A percentile compares a stretch with the other conserved stretches of the same genome.
Evolutionary conservation across 2,113 vertebrate genomes (phyloP).

Genomic region (Esox niger): DNA sequence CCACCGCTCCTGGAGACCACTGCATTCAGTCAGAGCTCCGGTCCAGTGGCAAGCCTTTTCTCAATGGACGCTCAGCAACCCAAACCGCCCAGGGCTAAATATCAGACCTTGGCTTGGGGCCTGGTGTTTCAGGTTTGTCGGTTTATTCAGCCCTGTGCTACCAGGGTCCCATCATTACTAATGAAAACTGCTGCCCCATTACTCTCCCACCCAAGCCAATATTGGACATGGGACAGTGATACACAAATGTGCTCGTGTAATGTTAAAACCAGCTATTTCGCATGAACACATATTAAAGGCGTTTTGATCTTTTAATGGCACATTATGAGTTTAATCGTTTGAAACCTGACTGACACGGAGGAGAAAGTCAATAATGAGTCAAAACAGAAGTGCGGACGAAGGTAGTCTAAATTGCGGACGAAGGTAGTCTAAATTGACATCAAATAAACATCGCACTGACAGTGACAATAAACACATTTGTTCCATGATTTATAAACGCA

Average conservation of each 20-base stretch:
- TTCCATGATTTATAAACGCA: neutral
- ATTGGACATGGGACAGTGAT: slow-evolving; percentile 33
- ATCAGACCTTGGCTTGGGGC: slow-evolving; percentile 22
- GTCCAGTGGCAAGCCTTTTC: slow-evolving; percentile 10
- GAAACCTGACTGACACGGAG: too few relatives aligned
- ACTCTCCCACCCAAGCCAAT: slow-evolving; percentile 24
- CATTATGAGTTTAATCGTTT: slow-evolving; percentile 31
- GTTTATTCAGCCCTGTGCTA: slow-evolving; percentile 18
- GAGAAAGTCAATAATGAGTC: slow-evolving; percentile 19
- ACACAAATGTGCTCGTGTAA: slow-evolving; percentile 39
- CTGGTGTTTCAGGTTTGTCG: slow-evolving; percentile 19
- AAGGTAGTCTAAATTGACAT: neutral
- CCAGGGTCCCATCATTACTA: slow-evolving; percentile 34
- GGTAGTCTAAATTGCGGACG: neutral
- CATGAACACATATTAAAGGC: neutral
- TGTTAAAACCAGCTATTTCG: slow-evolving; percentile 21
- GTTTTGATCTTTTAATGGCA: neutral
- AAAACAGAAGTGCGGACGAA: neutral
- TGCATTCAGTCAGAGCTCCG: neutral
- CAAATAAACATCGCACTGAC: neutral
- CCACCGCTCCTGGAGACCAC: slow-evolving; percentile 5
- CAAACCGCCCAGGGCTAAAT: slow-evolving; percentile 2
- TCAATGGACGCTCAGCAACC: slow-evolving; percentile 3
- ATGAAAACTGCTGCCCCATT: slow-evolving; percentile 30
- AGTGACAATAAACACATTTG: slow-evolving; percentile 12